Conservation (phyloP, 2,888 invertebrate genomes). For the Polylopha cassiicola region DNA sequence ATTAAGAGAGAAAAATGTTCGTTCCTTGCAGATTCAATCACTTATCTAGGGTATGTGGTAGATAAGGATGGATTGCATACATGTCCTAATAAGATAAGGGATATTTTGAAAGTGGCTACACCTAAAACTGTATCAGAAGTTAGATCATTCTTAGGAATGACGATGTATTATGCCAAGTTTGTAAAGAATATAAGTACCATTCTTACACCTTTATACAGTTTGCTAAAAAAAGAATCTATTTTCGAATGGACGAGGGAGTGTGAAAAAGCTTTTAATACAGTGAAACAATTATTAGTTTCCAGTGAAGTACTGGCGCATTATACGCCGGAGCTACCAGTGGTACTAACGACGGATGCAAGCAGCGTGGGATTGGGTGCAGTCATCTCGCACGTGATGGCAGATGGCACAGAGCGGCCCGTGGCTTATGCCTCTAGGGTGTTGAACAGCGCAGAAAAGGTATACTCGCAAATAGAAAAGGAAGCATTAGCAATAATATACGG, state of each 20-base stretch:
- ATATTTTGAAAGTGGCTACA: slow-evolving; percentile 12
- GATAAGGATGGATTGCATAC: slow-evolving; percentile 12
- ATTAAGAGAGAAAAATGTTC: slow-evolving; percentile 15
- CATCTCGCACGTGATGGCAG: slow-evolving; percentile 3
- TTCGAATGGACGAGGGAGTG: slow-evolving; percentile 24
- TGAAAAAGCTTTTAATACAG: slow-evolving; percentile 21
- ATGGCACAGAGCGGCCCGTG: slow-evolving; percentile 20
- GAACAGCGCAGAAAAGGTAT: slow-evolving; percentile 19
- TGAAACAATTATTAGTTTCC: background rate
- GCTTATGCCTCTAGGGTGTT: slow-evolving; percentile 23
- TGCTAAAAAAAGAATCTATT: slow-evolving; percentile 16
- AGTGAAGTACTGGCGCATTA: slow-evolving; percentile 13
- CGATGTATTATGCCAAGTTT: slow-evolving; percentile 28
- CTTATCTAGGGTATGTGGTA: slow-evolving; percentile 16
- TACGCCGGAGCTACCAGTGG: background rate
- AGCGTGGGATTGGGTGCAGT: slow-evolving; percentile 6
- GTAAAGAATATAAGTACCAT: slow-evolving; percentile 23
- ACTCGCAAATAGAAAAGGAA: slow-evolving; percentile 23
- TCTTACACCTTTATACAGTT: slow-evolving; percentile 25
- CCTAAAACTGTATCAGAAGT: slow-evolving; percentile 25
- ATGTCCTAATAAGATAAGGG: slow-evolving; percentile 12
- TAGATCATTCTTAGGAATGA: slow-evolving; percentile 26
- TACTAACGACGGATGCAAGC: slow-evolving; percentile 8
- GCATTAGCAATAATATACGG: slow-evolving; percentile 10
- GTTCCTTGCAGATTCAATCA: slow-evolving; percentile 14